A percentile compares a stretch with the other conserved stretches of the same genome.
Conservation (phyloP, 2,888 invertebrate species). For the Andricus curvator region DNA sequence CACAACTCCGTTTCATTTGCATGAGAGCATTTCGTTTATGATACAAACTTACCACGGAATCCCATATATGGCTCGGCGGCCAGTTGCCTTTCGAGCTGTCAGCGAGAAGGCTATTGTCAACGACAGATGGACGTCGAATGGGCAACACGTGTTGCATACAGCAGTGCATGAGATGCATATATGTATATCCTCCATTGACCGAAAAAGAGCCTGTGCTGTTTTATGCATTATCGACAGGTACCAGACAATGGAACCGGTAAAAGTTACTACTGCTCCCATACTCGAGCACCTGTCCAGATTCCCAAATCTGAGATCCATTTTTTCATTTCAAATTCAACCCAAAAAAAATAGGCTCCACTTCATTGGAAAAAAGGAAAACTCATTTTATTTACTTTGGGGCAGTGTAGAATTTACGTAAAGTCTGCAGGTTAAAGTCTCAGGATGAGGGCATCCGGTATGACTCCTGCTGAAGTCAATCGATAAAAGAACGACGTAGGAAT, state of each 20-base stretch:
- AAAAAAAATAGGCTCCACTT: neutral
- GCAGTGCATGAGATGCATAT: constrained; percentile 53
- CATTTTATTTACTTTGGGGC: too few relatives aligned
- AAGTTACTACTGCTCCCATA: constrained; percentile 11
- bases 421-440: too few relatives aligned
- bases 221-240: constrained; percentile 41
- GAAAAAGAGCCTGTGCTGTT: constrained; percentile 44
- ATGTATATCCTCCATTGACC: constrained; percentile 51
- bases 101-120: constrained; percentile 72
- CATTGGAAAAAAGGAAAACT: neutral
- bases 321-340: neutral
- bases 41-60: constrained; percentile 65
- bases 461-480: too few relatives aligned
- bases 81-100: constrained; percentile 68
- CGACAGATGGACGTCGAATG: constrained; percentile 76
- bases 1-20: constrained; percentile 60
- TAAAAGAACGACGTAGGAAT: too few relatives aligned
- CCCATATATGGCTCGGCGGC: constrained; percentile 67
- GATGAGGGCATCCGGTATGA: too few relatives aligned
- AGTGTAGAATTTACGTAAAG: too few relatives aligned
- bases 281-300: constrained; percentile 21
- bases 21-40: constrained; percentile 66
- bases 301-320: neutral
- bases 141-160: constrained; percentile 71
- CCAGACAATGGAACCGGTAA: constrained; percentile 36